Percentiles rank a stretch among this genome's conserved stretches.
Conservation (phyloP, 2,888 invertebrate genomes). For the Bimastos eiseni region DNA sequence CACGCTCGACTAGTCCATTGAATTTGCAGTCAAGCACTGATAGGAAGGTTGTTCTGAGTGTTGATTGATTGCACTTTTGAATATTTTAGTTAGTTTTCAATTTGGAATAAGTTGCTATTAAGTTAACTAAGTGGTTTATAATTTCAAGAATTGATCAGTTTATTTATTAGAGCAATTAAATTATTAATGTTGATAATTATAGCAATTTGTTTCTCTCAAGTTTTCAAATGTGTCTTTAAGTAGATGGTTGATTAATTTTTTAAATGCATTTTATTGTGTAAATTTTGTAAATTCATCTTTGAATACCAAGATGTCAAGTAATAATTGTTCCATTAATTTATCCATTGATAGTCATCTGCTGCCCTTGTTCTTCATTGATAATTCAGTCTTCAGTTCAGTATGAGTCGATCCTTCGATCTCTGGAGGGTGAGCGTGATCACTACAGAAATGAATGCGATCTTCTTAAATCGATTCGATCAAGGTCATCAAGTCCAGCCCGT, state of each 20-base stretch:
- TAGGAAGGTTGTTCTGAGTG: not conserved
- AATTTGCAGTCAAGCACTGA: not conserved
- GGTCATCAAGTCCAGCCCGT: constrained; percentile 55
- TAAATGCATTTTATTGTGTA: not conserved
- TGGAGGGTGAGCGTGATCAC: constrained; percentile 60
- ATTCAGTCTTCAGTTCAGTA: constrained; percentile 48
- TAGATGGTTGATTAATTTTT: not conserved
- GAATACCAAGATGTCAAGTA: not conserved
- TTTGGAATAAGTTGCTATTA: not conserved
- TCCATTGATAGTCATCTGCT: not conserved
- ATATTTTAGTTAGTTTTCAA: not conserved
- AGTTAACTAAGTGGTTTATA: not conserved
- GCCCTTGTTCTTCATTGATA: not conserved
- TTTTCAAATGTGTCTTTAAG: not conserved
- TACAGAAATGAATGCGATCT: constrained; percentile 59
- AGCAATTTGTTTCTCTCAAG: not conserved
- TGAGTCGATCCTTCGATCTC: constrained; percentile 50
- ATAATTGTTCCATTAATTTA: not conserved
- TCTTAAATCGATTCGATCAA: constrained; percentile 50
- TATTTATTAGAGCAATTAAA: not conserved
- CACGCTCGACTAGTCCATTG: not conserved
- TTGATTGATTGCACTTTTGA: not conserved
- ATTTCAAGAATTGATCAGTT: not conserved
- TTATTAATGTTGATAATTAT: not conserved
- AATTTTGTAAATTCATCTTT: not conserved